Conservation (phyloP, 2,888 invertebrate species). For the Andrena chrysosceles region DNA sequence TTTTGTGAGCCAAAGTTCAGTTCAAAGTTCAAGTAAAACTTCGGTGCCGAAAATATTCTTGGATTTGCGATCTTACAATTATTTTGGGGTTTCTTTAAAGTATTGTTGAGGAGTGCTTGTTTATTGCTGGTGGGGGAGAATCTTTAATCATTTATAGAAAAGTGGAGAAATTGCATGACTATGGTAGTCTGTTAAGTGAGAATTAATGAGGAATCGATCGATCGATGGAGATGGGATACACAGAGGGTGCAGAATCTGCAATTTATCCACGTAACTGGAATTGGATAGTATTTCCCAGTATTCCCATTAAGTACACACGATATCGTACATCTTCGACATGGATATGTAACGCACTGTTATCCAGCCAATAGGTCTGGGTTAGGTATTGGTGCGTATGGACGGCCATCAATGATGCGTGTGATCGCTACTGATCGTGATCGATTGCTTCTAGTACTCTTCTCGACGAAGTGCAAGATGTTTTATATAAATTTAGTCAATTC, state of each 20-base stretch:
- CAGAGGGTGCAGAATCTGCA: constrained; percentile 42
- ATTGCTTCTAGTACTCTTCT: too few relatives aligned
- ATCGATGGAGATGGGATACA: constrained; percentile 20
- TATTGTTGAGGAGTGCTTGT: too few relatives aligned
- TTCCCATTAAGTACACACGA: constrained; percentile 65
- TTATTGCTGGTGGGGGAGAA: background rate
- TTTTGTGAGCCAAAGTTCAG: too few relatives aligned
- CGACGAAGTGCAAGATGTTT: too few relatives aligned
- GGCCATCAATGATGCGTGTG: constrained; percentile 19
- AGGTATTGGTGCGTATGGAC: constrained; percentile 48
- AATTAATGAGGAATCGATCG: constrained; percentile 10
- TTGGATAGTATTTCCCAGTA: constrained; percentile 68
- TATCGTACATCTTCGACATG: constrained; percentile 66
- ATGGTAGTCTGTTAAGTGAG: background rate
- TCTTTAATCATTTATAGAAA: background rate
- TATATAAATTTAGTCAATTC: too few relatives aligned
- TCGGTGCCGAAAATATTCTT: too few relatives aligned
- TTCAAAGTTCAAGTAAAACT: too few relatives aligned
- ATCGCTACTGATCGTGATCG: constrained; percentile 6
- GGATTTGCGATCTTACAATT: too few relatives aligned
- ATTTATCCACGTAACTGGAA: constrained; percentile 72
- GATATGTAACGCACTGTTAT: constrained; percentile 61
- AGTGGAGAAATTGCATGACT: too few relatives aligned
- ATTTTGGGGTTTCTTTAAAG: too few relatives aligned
- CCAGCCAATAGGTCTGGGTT: constrained; percentile 5